phyloP scores from a whole-genome alignment of 2,113 vertebrate genomes.

The Labeo catla region DNA sequence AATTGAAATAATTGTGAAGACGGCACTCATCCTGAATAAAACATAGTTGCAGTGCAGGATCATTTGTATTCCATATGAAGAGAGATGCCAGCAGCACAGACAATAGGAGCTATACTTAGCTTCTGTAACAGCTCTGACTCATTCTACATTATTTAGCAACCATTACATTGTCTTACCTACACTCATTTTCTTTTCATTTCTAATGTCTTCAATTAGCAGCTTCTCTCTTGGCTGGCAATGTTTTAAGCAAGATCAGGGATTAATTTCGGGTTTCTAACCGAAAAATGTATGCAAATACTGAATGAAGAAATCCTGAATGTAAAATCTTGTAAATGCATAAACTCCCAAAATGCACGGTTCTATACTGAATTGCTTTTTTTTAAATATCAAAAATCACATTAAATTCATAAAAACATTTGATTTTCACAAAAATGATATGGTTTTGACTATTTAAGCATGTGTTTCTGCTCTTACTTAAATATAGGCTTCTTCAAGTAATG shows the following conservation, averaged over 20 bases:
- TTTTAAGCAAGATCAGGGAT: neutral
- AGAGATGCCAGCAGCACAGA: neutral
- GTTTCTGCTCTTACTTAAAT: neutral
- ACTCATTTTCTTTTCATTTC: slow-evolving; percentile 6
- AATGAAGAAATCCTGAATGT: neutral
- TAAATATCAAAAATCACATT: neutral
- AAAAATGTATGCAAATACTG: no score
- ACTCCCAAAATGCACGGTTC: neutral
- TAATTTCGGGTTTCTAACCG: no score
- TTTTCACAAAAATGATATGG: neutral
- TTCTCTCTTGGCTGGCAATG: neutral
- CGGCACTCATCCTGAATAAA: neutral
- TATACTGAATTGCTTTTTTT: neutral
- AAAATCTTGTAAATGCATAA: neutral
- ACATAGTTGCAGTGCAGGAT: neutral
- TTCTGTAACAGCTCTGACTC: slow-evolving; percentile 26
- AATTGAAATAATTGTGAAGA: neutral
- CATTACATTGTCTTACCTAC: slow-evolving; percentile 20
- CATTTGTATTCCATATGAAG: neutral
- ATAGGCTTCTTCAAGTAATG: neutral
- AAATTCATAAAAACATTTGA: neutral
- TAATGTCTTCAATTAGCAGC: slow-evolving; percentile 19
- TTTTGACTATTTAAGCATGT: neutral
- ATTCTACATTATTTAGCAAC: slow-evolving; percentile 10
- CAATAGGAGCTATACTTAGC: neutral